These are phyloP conservation scores for Mylabris sibirica DNA, from an alignment of 2,888 invertebrate species.

Conservation along the genomic window DNA sequence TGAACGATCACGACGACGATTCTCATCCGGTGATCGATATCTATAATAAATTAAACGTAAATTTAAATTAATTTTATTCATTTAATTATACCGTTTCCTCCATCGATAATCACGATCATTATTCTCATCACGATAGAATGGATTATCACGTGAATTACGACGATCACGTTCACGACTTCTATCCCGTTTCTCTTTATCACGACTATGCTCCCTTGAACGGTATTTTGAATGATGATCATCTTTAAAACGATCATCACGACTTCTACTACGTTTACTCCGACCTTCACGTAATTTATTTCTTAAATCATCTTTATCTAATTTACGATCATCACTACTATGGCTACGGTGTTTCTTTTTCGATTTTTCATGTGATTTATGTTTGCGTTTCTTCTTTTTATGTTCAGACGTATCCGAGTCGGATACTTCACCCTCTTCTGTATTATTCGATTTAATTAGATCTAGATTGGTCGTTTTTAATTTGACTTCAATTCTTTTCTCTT, in stretches of 20 bases:
- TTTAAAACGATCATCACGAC: not conserved
- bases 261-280: not conserved
- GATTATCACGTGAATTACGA: constrained; percentile 60
- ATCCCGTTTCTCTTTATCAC: constrained; percentile 41
- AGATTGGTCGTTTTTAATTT: constrained; percentile 23
- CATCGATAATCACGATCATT: constrained; percentile 42
- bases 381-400: constrained; percentile 34
- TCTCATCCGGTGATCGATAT: constrained; percentile 35
- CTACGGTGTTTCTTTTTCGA: constrained; percentile 36
- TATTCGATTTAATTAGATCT: constrained; percentile 55
- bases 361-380: constrained; percentile 36
- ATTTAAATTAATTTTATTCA: too few relatives aligned
- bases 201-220: not conserved
- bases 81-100: constrained; percentile 7
- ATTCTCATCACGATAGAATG: constrained; percentile 49
- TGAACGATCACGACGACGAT: constrained; percentile 34
- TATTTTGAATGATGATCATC: not conserved
- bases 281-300: constrained; percentile 34
- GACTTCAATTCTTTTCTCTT: constrained; percentile 22
- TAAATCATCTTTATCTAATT: constrained; percentile 41
- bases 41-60: not conserved
- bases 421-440: constrained; percentile 71
- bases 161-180: constrained; percentile 43
- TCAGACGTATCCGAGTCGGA: constrained; percentile 55
- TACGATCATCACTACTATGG: constrained; percentile 32